phyloP scores from a whole-genome alignment of 2,113 vertebrate species.

The Engraulis encrasicolus region DNA sequence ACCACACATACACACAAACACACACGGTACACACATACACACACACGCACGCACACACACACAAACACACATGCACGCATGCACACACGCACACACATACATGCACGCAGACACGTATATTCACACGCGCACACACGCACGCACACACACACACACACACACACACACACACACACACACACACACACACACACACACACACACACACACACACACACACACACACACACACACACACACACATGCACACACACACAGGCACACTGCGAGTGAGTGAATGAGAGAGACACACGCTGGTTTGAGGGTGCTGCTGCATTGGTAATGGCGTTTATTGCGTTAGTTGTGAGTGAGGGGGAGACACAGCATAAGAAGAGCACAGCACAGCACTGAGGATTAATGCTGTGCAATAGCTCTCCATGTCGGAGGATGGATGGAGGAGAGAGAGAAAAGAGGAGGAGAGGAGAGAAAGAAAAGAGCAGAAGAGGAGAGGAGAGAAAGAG shows the following conservation, averaged over 20 bases:
- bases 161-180: neutral
- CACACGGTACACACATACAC: constrained; percentile 1
- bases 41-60: constrained; percentile 8
- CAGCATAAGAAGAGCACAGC: neutral
- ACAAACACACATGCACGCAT: neutral
- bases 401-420: neutral
- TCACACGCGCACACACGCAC: neutral
- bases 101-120: neutral
- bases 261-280: neutral
- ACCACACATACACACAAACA: neutral
- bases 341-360: no score
- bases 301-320: neutral
- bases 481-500: neutral
- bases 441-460: neutral
- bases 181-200: neutral
- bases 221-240: neutral
- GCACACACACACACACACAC: neutral
- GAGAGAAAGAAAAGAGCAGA: neutral
- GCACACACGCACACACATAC: neutral
- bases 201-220: neutral
- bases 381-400: neutral
- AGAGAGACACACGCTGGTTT: neutral
- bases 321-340: neutral
- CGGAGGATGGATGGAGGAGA: neutral
- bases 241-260: neutral